These are phyloP conservation scores for Nemotelus nigrinus DNA, from an alignment of 2,888 invertebrate genomes.

Conservation along the genomic window DNA sequence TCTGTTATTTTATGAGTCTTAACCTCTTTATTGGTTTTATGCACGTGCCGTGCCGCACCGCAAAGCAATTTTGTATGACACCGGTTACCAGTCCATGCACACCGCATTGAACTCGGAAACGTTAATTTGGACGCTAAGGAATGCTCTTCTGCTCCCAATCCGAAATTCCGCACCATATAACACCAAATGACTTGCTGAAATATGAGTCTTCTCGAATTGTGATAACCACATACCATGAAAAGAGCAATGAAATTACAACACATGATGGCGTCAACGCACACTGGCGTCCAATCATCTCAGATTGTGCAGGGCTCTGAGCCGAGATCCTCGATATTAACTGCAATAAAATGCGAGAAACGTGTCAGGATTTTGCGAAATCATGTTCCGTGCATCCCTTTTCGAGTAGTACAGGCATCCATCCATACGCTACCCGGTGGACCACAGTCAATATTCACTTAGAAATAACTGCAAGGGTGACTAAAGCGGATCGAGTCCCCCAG, in stretches of 20 bases:
- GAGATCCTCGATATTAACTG: slow-evolving; percentile 18
- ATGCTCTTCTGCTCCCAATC: not conserved
- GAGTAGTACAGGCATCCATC: slow-evolving; percentile 10
- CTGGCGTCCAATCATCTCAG: slow-evolving; percentile 28
- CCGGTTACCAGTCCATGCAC: too few species aligned
- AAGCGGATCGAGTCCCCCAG: not conserved
- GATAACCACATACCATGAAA: slow-evolving; percentile 12
- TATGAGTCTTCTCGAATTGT: not conserved
- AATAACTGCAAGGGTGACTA: slow-evolving; percentile 16
- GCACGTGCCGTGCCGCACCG: too few species aligned
- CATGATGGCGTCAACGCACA: not conserved
- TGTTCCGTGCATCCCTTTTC: slow-evolving; percentile 10
- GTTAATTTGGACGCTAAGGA: not conserved
- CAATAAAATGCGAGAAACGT: slow-evolving; percentile 48
- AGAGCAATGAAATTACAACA: slow-evolving; percentile 26
- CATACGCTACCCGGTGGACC: not conserved
- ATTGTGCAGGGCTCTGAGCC: slow-evolving; percentile 7
- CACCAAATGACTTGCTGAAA: slow-evolving; percentile 25
- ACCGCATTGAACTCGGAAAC: too few species aligned
- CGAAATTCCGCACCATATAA: slow-evolving; percentile 18
- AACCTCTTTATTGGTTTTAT: too few species aligned
- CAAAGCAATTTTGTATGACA: too few species aligned
- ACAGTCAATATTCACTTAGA: slow-evolving; percentile 27
- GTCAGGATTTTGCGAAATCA: slow-evolving; percentile 35
- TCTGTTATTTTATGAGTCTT: too few species aligned